Base-by-base conservation (phyloP, 2,113 vertebrate genomes). In the Entelurus aequoreus region DNA sequence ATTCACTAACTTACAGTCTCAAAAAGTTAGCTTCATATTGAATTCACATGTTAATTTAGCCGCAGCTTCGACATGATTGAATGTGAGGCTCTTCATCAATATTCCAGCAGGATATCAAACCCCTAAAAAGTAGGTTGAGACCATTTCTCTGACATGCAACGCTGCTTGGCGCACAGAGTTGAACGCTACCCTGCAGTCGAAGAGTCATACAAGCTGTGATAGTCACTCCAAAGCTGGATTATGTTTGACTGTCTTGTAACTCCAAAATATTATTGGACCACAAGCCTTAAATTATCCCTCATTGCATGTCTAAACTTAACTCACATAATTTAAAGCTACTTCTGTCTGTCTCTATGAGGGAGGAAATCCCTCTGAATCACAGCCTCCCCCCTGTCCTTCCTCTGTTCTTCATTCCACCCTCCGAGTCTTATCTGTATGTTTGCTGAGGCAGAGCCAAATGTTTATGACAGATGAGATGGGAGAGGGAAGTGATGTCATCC, bases 381-480 rank as follows among this genome's bases (percentile, higher is more conserved):
- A 57, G 54, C 63, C 62, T 56, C 62, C 35, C 48, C 69, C 49
- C 62, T 63, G 28, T 48, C 40, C 72, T 65, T 66, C 65, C 74
- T 73, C 55, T 48, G 51, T 70, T 72, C 69, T 48, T 68, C 77
- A 60, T 71, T 70, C 71, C 75, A 10, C 46, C 76, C 38, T 8
- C 40, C 49, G 9, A 9, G 8, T 0, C 61, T 88, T 92, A 78
- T 90, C 89, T 87, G 63, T 46, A 56, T 63, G 57, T 79, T 88
- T 81, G 89, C 83, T 71, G 78, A 83, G 63, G 79, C 77, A 68
- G 71, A 83, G 82, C 87, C 86, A 84, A 81, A 78, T 86, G 83
- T 93, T 93, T 89, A 82, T 90, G 85, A 90, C 74, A 87, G 83
- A 90, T 88, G 74, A 69, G 76, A 78, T 78, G 80, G 86, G 80